Conservation (phyloP, 2,888 invertebrate genomes). For the Temnothorax unifasciatus region DNA sequence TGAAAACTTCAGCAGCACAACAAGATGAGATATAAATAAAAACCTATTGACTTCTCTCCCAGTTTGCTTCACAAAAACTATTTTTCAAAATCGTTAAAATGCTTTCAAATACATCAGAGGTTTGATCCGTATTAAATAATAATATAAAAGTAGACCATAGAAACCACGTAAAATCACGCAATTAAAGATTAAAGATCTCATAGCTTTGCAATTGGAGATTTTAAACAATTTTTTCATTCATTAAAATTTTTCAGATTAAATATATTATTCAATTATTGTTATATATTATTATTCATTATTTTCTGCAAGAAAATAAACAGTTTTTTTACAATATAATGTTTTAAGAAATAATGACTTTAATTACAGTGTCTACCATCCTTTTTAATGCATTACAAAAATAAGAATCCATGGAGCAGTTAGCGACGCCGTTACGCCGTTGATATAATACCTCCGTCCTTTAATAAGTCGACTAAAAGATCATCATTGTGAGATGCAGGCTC, state of each 20-base stretch:
- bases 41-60: not conserved
- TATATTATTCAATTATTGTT: not conserved
- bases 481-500: not conserved
- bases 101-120: not conserved
- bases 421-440: not conserved
- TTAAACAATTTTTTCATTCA: not conserved
- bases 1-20: conserved; percentile 23
- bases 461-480: conserved; percentile 16
- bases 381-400: conserved; percentile 1
- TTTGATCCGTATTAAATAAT: not conserved
- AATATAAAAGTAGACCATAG: not conserved
- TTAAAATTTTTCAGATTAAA: not conserved
- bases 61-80: conserved; percentile 1
- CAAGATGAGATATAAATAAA: conserved; percentile 19
- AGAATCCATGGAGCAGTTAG: not conserved
- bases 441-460: conserved; percentile 31
- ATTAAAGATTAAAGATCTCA: not conserved
- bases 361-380: not conserved
- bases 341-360: conserved; percentile 12
- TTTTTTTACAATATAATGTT: not conserved
- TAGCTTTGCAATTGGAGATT: not conserved
- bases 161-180: not conserved
- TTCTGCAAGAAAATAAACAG: not conserved
- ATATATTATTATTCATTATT: not conserved
- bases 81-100: not conserved